These are phyloP conservation scores for Saturnia japonica DNA, from an alignment of 2,888 invertebrate species.

Conservation along the genomic window DNA sequence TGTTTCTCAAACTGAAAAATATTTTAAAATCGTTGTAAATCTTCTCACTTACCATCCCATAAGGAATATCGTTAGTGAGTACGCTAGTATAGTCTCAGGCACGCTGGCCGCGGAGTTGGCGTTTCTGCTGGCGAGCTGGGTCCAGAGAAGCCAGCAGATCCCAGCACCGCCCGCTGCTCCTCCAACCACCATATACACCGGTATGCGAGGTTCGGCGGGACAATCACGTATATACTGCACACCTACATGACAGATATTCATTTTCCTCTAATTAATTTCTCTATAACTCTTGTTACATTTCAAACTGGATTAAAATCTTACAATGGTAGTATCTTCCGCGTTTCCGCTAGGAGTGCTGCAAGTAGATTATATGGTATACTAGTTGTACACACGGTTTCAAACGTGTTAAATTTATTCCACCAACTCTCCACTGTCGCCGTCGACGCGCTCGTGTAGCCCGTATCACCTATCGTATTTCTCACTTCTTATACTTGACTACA, in stretches of 20 bases:
- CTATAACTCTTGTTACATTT: background rate
- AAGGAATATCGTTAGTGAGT: constrained; percentile 86
- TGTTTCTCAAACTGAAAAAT: background rate
- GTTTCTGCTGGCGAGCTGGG: constrained; percentile 84
- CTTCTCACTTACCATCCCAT: constrained; percentile 82
- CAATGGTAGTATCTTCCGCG: too few species aligned
- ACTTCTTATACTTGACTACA: too few species aligned
- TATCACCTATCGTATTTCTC: too few species aligned
- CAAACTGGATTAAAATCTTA: background rate
- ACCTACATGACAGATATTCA: constrained; percentile 70
- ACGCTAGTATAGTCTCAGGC: constrained; percentile 84
- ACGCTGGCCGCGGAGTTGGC: constrained; percentile 79
- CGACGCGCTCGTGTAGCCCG: too few species aligned
- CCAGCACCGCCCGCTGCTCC: constrained; percentile 88
- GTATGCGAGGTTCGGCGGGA: constrained; percentile 88
- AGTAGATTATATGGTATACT: background rate
- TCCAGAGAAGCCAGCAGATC: constrained; percentile 85
- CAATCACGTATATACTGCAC: constrained; percentile 90
- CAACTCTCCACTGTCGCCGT: too few species aligned
- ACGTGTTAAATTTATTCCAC: too few species aligned
- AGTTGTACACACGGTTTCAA: too few species aligned
- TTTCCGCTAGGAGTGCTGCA: background rate
- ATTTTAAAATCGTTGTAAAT: background rate
- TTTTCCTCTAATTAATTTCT: background rate
- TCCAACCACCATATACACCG: constrained; percentile 92